Evolutionary conservation across 2,113 vertebrate genomes (phyloP).

Genomic region (Vanacampus margaritifer): DNA sequence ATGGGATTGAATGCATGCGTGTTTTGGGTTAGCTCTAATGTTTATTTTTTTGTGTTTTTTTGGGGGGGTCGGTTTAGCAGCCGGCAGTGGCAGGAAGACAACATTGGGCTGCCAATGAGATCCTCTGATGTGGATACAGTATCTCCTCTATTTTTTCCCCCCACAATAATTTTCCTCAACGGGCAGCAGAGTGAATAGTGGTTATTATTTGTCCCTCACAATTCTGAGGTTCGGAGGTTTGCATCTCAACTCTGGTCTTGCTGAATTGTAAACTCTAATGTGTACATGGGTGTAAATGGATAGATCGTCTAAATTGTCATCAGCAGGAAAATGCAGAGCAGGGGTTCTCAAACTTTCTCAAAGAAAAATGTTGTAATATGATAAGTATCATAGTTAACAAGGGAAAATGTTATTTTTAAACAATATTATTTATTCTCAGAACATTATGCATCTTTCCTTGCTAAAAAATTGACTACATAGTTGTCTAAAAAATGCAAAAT

Average conservation of each 20-base stretch:
- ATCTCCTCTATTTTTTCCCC: slow-evolving; percentile 42
- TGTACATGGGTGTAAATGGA: too few relatives aligned
- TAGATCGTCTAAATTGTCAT: too few relatives aligned
- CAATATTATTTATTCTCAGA: too few relatives aligned
- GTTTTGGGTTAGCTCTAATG: slow-evolving; percentile 13
- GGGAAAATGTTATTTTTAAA: too few relatives aligned
- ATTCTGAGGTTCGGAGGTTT: too few relatives aligned
- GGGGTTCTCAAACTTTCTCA: too few relatives aligned
- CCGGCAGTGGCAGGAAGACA: slow-evolving; percentile 48
- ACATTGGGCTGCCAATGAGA: slow-evolving; percentile 52
- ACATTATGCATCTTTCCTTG: too few relatives aligned
- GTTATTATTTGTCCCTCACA: not conserved
- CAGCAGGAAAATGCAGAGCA: too few relatives aligned
- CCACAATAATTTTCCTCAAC: slow-evolving; percentile 41
- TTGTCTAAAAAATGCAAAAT: too few relatives aligned
- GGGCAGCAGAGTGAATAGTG: not conserved
- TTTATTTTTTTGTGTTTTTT: slow-evolving; percentile 46
- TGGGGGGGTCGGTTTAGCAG: slow-evolving; percentile 30
- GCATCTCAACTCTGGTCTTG: not conserved
- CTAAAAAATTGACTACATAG: too few relatives aligned
- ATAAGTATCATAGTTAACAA: too few relatives aligned
- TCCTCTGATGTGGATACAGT: slow-evolving; percentile 53
- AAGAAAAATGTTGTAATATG: too few relatives aligned
- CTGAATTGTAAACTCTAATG: not conserved
- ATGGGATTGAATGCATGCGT: slow-evolving; percentile 72